Base-by-base conservation (phyloP, 2,888 invertebrate species). In the Ochlodes sylvanus region DNA sequence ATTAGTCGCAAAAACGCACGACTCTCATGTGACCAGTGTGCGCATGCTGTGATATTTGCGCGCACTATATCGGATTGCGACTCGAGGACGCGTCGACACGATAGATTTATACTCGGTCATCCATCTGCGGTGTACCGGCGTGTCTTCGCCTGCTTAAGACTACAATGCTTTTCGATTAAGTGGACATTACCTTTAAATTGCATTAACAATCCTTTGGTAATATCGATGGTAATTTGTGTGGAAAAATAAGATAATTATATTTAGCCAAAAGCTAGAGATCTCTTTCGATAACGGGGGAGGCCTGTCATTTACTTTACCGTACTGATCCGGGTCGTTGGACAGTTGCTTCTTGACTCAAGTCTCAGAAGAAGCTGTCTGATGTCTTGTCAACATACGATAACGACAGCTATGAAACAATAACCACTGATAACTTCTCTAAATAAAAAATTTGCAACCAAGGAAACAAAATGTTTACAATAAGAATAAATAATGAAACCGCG, bases 151-250 rank as follows among this genome's bases (percentile, higher is more conserved):
- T 55, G 14, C 44, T 58, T 55, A 67, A 61, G 54, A 55, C 54
- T 54, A 61, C 67, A 67, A 61, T 67, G 44, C 54, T 61, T 61
- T 67, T 67, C 60, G 67, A 67, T 67, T 67, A 67, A 60, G 21
- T 55, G 66, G 60, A 60, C 66, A 60, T 66, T 60, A 61, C 34
- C 34, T 67, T 67, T 61, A 44, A 67, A 67, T 67, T 61, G 44
- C 67, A 61, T 61, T 67, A 42, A 67, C 17, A 34, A 32, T 55
- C 52, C 34, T 1, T 47, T 17, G 5, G 5, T 14, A 47, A 34
- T 47, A 21, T 47, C 55, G 47, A 32, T 44, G 7, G 19, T 50
- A 27, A 64, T 47, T 64, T n/a, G 47, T 56, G 34, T 50, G 64
- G 12, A 38, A 57, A 44, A 55, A 63, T 0, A 27, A 32, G 10